These are phyloP conservation scores for Drosophila subobscura DNA, from an alignment of 1,140 invertebrate species.

Conservation along the genomic window DNA sequence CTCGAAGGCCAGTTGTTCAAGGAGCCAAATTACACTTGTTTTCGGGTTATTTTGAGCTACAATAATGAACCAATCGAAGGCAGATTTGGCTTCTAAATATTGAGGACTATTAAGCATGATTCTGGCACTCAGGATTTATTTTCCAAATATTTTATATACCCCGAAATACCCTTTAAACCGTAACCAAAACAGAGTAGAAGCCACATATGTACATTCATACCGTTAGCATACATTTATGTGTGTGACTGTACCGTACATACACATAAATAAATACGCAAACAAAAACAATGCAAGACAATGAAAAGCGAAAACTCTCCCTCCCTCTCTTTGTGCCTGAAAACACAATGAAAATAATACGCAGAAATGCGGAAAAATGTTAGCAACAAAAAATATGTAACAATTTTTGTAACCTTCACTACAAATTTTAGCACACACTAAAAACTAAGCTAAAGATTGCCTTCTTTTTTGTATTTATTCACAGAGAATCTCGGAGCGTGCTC, in stretches of 20 bases:
- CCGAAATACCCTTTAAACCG: too few relatives aligned
- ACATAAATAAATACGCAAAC: conserved; percentile 66
- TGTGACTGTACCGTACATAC: conserved; percentile 28
- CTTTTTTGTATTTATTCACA: conserved; percentile 48
- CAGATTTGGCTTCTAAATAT: too few relatives aligned
- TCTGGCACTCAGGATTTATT: too few relatives aligned
- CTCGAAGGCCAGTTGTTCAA: too few relatives aligned
- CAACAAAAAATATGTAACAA: conserved; percentile 28
- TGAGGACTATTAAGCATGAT: too few relatives aligned
- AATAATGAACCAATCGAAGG: too few relatives aligned
- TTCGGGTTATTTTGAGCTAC: too few relatives aligned
- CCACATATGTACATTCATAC: conserved; percentile 38
- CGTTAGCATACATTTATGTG: conserved; percentile 1
- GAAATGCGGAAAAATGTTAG: conserved; percentile 73
- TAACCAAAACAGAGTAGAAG: conserved; percentile 24
- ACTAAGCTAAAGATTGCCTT: conserved; percentile 9
- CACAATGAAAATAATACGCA: conserved; percentile 78
- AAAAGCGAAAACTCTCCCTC: conserved; percentile 23
- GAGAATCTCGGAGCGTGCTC: conserved; percentile 88
- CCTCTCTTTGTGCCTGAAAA: conserved; percentile 45
- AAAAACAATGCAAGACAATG: conserved; percentile 40
- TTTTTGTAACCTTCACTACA: conserved; percentile 1
- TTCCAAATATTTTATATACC: too few relatives aligned
- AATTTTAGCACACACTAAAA: conserved; percentile 20
- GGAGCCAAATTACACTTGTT: too few relatives aligned